Percentiles rank a stretch among this genome's conserved stretches.
Evolutionary conservation across 2,113 vertebrate genomes (phyloP).

Genomic region (Thomomys bottae): DNA sequence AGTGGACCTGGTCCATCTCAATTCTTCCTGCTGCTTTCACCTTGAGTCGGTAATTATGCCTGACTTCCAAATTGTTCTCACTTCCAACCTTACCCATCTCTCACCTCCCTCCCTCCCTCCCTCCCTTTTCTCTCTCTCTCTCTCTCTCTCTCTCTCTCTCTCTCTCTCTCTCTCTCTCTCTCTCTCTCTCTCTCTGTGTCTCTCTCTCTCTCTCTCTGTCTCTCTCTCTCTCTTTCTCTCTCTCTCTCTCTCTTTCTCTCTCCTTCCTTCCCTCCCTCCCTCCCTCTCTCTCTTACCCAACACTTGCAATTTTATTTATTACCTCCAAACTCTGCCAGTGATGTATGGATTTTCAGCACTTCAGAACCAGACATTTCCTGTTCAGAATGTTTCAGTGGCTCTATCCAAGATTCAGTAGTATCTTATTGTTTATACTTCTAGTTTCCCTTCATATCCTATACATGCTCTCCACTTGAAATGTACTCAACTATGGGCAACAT

Average conservation of each 20-base stretch:
- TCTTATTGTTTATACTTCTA: background rate
- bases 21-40: background rate
- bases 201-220: too few species aligned
- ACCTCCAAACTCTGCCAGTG: background rate
- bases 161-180: too few species aligned
- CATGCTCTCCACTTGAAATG: background rate
- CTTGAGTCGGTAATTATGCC: background rate
- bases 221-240: fast-evolving
- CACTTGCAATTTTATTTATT: background rate
- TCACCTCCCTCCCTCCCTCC: too few species aligned
- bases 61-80: background rate
- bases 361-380: background rate
- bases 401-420: background rate
- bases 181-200: too few species aligned
- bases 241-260: too few species aligned
- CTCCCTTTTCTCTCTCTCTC: too few species aligned
- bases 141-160: too few species aligned
- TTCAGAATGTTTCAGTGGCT: background rate
- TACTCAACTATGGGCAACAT: background rate
- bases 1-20: background rate
- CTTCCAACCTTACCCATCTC: too few species aligned
- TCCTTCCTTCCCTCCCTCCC: too few species aligned
- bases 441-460: background rate
- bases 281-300: too few species aligned
- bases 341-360: background rate